A percentile compares a stretch with the other conserved stretches of the same genome.
Conservation (phyloP, 2,113 vertebrate genomes). For the Raja brachyura region DNA sequence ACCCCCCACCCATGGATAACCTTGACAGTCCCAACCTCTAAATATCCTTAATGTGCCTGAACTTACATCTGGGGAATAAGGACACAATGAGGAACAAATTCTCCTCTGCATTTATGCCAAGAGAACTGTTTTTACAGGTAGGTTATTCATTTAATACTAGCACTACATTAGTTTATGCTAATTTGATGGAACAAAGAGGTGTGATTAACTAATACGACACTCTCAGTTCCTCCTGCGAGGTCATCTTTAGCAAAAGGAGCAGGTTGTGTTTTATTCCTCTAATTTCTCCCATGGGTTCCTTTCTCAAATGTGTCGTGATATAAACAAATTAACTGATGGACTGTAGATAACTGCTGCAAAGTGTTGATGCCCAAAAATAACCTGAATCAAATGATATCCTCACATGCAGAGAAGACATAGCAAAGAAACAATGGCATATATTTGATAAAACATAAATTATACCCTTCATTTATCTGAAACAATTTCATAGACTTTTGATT, state of each 20-base stretch:
- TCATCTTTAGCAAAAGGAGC: not conserved
- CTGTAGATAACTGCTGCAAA: not conserved
- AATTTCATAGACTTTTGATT: not conserved
- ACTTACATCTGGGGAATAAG: not conserved
- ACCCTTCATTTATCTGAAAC: not conserved
- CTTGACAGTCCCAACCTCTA: not conserved
- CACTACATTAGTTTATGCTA: not conserved
- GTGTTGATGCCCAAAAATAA: not conserved
- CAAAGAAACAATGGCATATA: not conserved
- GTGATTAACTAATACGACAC: not conserved
- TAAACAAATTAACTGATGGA: not conserved
- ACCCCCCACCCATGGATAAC: no score
- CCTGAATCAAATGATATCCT: not conserved
- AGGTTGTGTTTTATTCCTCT: not conserved
- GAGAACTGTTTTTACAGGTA: not conserved
- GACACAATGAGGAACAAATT: not conserved
- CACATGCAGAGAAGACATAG: not conserved
- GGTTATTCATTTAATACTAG: not conserved
- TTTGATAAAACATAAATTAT: not conserved
- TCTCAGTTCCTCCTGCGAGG: not conserved
- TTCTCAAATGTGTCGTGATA: not conserved
- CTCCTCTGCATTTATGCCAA: not conserved
- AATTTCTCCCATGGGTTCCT: not conserved
- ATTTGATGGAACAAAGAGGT: not conserved
- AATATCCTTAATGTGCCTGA: not conserved